Conservation (phyloP, 2,888 invertebrate species). For the Linnaemya vulpina region DNA sequence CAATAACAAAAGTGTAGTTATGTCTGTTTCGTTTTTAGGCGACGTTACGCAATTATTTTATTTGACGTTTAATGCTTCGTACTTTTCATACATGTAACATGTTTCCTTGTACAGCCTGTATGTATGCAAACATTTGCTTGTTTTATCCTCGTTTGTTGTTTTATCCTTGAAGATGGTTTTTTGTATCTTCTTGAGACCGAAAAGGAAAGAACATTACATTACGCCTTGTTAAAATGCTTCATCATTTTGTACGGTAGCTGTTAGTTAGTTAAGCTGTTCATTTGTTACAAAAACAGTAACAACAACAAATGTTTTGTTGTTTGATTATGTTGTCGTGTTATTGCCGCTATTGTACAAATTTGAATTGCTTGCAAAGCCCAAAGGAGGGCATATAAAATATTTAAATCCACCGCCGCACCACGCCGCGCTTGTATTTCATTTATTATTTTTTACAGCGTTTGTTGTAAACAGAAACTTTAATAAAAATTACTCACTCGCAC, state of each 20-base stretch:
- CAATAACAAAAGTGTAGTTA: no score
- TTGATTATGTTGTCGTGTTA: constrained; percentile 60
- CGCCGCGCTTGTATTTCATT: constrained; percentile 61
- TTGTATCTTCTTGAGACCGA: background rate
- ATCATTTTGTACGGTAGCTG: constrained; percentile 56
- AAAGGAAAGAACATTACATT: constrained; percentile 50
- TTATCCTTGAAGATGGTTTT: constrained; percentile 51
- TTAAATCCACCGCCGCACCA: constrained; percentile 75
- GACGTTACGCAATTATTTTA: background rate
- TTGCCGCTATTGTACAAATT: constrained; percentile 67
- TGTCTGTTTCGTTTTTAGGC: background rate
- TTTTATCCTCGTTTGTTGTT: background rate
- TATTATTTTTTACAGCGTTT: constrained; percentile 67
- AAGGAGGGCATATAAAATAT: constrained; percentile 81
- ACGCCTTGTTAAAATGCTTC: constrained; percentile 53
- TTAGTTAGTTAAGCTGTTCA: constrained; percentile 64
- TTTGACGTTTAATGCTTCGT: constrained; percentile 53
- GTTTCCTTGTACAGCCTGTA: background rate
- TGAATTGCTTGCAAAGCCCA: constrained; percentile 78
- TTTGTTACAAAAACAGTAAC: constrained; percentile 39
- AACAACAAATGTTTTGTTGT: constrained; percentile 49
- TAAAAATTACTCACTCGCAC: constrained; percentile 29
- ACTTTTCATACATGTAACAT: constrained; percentile 2
- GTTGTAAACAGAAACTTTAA: constrained; percentile 31
- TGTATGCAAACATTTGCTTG: background rate